Conservation (phyloP, 2,797 vertebrate species). For the Semotilus atromaculatus region DNA sequence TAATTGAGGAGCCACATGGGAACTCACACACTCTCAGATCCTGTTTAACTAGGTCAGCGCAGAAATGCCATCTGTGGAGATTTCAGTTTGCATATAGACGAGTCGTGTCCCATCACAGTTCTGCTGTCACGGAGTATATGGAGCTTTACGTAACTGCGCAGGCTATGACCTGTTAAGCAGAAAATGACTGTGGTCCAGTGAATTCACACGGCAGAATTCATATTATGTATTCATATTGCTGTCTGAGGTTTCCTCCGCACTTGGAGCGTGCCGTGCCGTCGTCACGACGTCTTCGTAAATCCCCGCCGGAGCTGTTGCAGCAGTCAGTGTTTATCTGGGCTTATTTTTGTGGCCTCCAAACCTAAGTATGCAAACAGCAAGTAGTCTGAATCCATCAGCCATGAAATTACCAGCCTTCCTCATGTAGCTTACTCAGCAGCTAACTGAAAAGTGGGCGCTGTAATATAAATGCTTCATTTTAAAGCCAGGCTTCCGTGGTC, state of each 20-base stretch:
- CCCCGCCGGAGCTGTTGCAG: slow-evolving; percentile 18
- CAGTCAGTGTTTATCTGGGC: slow-evolving; percentile 35
- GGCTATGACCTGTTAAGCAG: slow-evolving; percentile 31
- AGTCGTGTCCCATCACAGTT: slow-evolving; percentile 32
- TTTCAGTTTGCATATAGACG: slow-evolving; percentile 51
- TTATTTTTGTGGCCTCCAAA: slow-evolving; percentile 53
- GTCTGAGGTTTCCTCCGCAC: slow-evolving; percentile 30
- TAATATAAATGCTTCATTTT: slow-evolving; percentile 49
- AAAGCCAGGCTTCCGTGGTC: slow-evolving; percentile 30
- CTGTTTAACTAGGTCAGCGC: slow-evolving; percentile 62
- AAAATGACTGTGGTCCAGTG: slow-evolving; percentile 13
- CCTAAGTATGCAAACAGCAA: slow-evolving; percentile 57
- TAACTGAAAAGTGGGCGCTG: slow-evolving; percentile 33
- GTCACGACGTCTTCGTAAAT: slow-evolving; percentile 13
- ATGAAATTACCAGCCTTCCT: slow-evolving; percentile 71
- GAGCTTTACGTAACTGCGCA: slow-evolving; percentile 14
- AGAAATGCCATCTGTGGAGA: slow-evolving; percentile 56
- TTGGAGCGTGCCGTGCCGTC: background rate
- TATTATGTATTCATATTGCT: slow-evolving; percentile 1
- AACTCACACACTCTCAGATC: slow-evolving; percentile 55
- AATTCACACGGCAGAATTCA: slow-evolving; percentile 17
- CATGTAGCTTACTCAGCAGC: slow-evolving; percentile 55
- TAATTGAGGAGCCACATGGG: slow-evolving; percentile 48
- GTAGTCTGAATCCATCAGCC: slow-evolving; percentile 64
- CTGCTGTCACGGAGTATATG: slow-evolving; percentile 45